Evolutionary conservation across 2,113 vertebrate species (phyloP).

Genomic region (Archocentrus centrarchus): DNA sequence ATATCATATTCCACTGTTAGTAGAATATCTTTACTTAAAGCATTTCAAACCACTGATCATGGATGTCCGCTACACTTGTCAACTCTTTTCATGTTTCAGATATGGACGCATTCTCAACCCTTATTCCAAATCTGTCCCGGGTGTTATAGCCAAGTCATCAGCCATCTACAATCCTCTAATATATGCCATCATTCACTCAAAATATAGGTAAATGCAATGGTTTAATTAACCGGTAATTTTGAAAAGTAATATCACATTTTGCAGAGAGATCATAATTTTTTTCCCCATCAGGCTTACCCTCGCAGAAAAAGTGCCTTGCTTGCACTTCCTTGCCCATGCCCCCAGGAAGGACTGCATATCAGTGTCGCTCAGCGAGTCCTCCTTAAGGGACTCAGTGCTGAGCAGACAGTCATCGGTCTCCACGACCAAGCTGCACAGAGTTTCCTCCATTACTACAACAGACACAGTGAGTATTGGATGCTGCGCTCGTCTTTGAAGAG

Average conservation of each 20-base stretch:
- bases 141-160: slow-evolving; percentile 95
- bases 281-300: slow-evolving; percentile 84
- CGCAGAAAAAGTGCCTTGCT: slow-evolving; percentile 87
- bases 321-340: slow-evolving; percentile 82
- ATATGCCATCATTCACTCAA: slow-evolving; percentile 93
- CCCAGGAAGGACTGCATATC: slow-evolving; percentile 77
- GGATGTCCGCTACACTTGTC: not conserved
- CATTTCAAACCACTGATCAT: not conserved
- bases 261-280: not conserved
- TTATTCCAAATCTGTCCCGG: slow-evolving; percentile 90
- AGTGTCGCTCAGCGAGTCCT: slow-evolving; percentile 83
- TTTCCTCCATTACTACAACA: slow-evolving; percentile 75
- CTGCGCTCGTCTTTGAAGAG: not conserved
- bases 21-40: not conserved
- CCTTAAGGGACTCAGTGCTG: slow-evolving; percentile 69
- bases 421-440: slow-evolving; percentile 69
- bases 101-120: slow-evolving; percentile 88
- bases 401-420: slow-evolving; percentile 72
- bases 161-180: slow-evolving; percentile 96
- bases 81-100: slow-evolving; percentile 71
- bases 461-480: slow-evolving; percentile 73
- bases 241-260: not conserved
- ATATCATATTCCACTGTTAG: not conserved
- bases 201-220: slow-evolving; percentile 86
- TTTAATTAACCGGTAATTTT: not conserved